Evolutionary conservation across 2,888 invertebrate genomes (phyloP).

Genomic region (Xanthia togata): DNA sequence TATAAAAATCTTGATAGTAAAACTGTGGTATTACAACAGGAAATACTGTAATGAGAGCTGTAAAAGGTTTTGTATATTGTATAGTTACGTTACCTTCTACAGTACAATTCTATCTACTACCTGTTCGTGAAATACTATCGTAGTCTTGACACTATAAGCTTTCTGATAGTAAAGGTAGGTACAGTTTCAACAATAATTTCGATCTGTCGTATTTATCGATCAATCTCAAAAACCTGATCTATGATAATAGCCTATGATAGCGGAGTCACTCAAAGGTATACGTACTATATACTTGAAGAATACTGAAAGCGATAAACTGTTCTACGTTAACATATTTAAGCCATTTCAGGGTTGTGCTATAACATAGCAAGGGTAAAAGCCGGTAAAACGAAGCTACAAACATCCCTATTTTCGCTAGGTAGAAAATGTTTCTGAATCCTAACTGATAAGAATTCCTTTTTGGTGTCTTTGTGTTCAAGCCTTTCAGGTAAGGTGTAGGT

Average conservation of each 20-base stretch:
- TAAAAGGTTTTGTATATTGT: not conserved
- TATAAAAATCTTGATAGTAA: slow-evolving; percentile 36
- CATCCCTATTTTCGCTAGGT: not conserved
- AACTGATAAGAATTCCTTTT: not conserved
- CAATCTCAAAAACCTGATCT: not conserved
- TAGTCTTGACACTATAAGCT: slow-evolving; percentile 32
- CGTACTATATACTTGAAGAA: slow-evolving; percentile 4
- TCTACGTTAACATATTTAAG: not conserved
- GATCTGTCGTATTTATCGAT: not conserved
- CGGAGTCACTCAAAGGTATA: slow-evolving; percentile 9
- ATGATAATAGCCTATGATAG: slow-evolving; percentile 18
- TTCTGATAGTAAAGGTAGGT: slow-evolving; percentile 4
- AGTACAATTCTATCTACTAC: not conserved
- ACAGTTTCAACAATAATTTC: slow-evolving; percentile 3
- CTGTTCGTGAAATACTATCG: not conserved
- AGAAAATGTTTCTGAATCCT: not conserved
- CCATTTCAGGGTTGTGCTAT: not conserved
- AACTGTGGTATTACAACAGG: slow-evolving; percentile 19
- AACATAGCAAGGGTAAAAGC: not conserved
- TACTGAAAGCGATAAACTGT: not conserved
- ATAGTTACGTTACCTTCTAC: not conserved
- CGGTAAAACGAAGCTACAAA: not conserved
- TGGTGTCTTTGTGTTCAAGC: not conserved
- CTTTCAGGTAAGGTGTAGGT: not conserved
- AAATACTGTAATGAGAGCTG: slow-evolving; percentile 27